These are phyloP conservation scores for Crypturellus tataupa DNA, from an alignment of 2,797 vertebrate species.

Conservation along the genomic window DNA sequence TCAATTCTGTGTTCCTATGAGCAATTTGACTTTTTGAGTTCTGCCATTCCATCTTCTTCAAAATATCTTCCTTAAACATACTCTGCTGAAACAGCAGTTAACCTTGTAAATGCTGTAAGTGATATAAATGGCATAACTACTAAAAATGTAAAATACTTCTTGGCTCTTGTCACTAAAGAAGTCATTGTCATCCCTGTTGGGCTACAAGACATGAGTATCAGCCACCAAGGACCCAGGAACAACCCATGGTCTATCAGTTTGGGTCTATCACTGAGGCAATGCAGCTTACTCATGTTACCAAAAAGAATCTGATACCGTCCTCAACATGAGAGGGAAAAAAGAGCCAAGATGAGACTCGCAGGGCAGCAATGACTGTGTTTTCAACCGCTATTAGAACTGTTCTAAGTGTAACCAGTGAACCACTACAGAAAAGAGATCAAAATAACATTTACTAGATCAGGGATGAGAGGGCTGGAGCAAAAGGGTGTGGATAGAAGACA, in stretches of 20 bases:
- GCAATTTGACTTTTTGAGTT: neutral
- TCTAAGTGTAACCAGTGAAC: neutral
- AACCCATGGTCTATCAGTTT: neutral
- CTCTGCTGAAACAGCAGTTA: neutral
- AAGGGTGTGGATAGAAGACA: neutral
- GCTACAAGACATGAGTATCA: neutral
- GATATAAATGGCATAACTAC: neutral
- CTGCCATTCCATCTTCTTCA: neutral
- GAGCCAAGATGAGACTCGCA: neutral
- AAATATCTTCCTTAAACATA: neutral
- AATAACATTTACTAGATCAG: neutral
- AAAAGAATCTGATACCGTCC: neutral
- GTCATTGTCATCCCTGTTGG: neutral
- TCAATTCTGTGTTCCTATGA: neutral
- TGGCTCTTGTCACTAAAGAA: neutral
- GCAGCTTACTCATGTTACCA: neutral
- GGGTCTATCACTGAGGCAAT: neutral
- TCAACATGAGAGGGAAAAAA: rapidly evolving
- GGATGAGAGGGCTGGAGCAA: neutral
- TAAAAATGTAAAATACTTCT: neutral
- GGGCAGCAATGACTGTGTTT: neutral
- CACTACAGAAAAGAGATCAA: slow-evolving; percentile 1
- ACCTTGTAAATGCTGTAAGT: neutral
- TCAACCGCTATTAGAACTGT: neutral
- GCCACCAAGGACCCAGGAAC: neutral